Base-by-base conservation (phyloP, 2,888 invertebrate species). In the Clunio marinus region DNA sequence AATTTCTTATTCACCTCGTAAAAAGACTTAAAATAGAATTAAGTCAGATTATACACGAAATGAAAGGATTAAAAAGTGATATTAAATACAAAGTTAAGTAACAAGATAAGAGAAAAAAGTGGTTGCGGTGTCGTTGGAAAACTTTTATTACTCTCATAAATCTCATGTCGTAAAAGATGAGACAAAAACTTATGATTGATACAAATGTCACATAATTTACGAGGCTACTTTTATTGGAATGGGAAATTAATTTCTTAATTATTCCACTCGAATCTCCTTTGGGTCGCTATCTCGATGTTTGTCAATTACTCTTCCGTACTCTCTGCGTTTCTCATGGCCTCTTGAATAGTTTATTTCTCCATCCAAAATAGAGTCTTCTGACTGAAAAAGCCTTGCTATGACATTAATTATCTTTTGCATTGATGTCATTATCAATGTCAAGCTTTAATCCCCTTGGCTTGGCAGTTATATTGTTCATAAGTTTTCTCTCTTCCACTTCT, bases 391-490 rank as follows among this genome's bases (percentile, higher is more conserved):
- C 17, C 22, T 51, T 51, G 51, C 51, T 51, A 51, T 17, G 51
- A 51, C 51, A 51, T 51, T 51, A 51, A 51, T 51, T 51, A 51
- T 51, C 51, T 51, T 7, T 51, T 10, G 17, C 51, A 20, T 51
- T 22, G 51, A 51, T 51, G 51, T 51, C 51, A 51, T 51, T 51
- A 51, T 51, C 51, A 51, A 51, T 51, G 51, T 51, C 51, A 51
- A 51, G 8, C 20, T 51, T 51, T 17, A 51, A 17, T 20, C 22
- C 51, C 5, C 51, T 8, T 17, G 17, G 22, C n/a, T n/a, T n/a
- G n/a, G n/a, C n/a, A n/a, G n/a, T n/a, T n/a, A n/a, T n/a, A n/a
- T n/a, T n/a, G n/a, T n/a, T n/a, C n/a, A n/a, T n/a, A n/a, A n/a
- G n/a, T n/a, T n/a, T n/a, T n/a, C n/a, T n/a, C n/a, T n/a, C n/a